phyloP scores from a whole-genome alignment of 2,113 vertebrate species.

The Xiphophorus maculatus region DNA sequence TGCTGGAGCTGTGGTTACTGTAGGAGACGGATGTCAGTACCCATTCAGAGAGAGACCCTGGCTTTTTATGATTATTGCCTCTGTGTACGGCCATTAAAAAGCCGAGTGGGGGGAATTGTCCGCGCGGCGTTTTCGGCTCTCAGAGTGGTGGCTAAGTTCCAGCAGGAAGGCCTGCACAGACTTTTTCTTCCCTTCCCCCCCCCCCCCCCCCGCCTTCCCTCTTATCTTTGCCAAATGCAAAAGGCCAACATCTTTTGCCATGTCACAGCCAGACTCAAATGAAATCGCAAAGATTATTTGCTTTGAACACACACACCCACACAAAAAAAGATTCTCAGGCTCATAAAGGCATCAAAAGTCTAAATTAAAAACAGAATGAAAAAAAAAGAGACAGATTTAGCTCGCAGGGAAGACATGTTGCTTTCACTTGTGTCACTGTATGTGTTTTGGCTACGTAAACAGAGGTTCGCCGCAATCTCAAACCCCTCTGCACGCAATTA shows the following conservation, averaged over 20 bases:
- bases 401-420: not conserved
- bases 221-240: constrained; percentile 50
- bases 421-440: not conserved
- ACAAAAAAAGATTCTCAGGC: constrained; percentile 41
- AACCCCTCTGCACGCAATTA: not conserved
- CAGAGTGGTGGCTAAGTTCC: constrained; percentile 48
- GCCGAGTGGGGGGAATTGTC: constrained; percentile 70
- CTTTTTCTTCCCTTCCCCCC: constrained; percentile 35
- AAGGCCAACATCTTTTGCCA: constrained; percentile 47
- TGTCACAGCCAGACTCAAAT: constrained; percentile 41
- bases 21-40: constrained; percentile 75
- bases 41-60: constrained; percentile 77
- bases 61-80: constrained; percentile 83
- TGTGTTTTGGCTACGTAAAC: not conserved
- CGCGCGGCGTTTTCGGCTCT: constrained; percentile 61
- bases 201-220: not conserved
- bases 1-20: constrained; percentile 64
- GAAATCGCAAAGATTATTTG: constrained; percentile 47
- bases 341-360: constrained; percentile 29
- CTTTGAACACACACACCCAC: not conserved
- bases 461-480: not conserved
- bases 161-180: constrained; percentile 57
- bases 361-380: not conserved
- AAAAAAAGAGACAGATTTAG: not conserved
- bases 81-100: constrained; percentile 77